These are phyloP conservation scores for Radopholus similis DNA, from an alignment of 1,140 invertebrate species.

Conservation along the genomic window DNA sequence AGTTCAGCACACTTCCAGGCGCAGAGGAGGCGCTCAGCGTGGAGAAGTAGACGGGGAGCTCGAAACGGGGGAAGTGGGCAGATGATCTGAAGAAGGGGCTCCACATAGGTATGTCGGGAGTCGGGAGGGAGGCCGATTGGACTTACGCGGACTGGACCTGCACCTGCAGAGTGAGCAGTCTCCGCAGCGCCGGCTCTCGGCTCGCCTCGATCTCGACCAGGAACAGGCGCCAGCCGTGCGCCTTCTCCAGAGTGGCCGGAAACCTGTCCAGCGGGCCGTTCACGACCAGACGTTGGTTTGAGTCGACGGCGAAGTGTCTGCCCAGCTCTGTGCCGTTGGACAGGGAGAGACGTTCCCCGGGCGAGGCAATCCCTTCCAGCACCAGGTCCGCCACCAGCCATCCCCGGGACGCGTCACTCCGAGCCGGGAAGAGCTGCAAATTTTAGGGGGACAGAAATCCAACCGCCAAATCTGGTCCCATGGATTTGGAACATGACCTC, in stretches of 20 bases:
- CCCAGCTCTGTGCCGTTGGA: constrained; percentile 16
- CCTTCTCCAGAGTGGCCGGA: background rate
- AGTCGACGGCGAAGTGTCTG: constrained; percentile 8
- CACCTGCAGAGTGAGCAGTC: constrained; percentile 29
- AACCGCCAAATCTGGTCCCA: background rate
- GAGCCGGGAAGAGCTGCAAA: constrained; percentile 36
- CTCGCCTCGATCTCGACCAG: constrained; percentile 36
- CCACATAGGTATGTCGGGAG: constrained; percentile 6
- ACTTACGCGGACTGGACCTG: constrained; percentile 29
- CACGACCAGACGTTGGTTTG: constrained; percentile 15
- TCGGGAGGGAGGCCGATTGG: no score
- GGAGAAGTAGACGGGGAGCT: background rate
- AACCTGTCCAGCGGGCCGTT: background rate
- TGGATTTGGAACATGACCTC: background rate
- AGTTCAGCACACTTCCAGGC: constrained; percentile 13
- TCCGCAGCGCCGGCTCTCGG: constrained; percentile 9
- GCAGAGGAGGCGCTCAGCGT: background rate
- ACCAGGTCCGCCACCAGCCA: constrained; percentile 40
- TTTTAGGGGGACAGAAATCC: background rate
- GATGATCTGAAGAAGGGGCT: constrained; percentile 8
- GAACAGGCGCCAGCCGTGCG: constrained; percentile 1
- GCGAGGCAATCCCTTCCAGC: constrained; percentile 26
- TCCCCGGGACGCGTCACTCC: constrained; percentile 31
- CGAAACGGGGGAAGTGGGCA: constrained; percentile 7
- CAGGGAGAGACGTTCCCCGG: constrained; percentile 25